Conservation (phyloP, 2,113 vertebrate species). For the Fulica atra region DNA sequence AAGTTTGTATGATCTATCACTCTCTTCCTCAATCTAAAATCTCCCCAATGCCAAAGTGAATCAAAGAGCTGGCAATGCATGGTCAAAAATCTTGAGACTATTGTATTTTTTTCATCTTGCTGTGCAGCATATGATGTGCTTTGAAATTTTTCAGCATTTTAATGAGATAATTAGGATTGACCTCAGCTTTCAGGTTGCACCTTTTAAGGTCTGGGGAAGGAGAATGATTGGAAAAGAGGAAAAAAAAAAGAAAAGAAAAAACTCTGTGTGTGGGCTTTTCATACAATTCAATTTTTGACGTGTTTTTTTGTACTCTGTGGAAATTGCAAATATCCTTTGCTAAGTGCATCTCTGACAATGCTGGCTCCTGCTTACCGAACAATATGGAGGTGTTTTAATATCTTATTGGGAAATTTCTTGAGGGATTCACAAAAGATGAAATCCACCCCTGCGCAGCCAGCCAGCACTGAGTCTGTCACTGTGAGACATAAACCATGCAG, state of each 20-base stretch:
- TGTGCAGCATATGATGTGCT: neutral
- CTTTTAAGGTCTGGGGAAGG: neutral
- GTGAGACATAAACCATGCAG: neutral
- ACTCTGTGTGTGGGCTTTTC: neutral
- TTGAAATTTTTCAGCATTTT: neutral
- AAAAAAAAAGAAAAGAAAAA: neutral
- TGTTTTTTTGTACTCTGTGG: neutral
- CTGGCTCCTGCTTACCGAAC: neutral
- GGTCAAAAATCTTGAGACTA: neutral
- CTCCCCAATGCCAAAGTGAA: neutral
- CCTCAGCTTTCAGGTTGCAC: neutral
- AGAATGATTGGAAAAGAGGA: neutral
- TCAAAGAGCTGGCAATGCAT: fast-evolving
- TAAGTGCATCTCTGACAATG: neutral
- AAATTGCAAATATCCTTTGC: neutral
- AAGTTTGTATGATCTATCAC: neutral
- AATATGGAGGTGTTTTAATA: neutral
- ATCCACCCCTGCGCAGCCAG: neutral
- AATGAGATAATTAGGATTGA: neutral
- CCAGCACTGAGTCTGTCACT: neutral
- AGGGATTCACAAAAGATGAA: neutral
- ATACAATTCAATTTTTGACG: neutral
- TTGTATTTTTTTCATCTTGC: neutral
- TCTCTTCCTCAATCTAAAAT: neutral
- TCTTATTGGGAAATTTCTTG: neutral